Conservation (phyloP, 2,113 vertebrate genomes). For the Pachycephala philippinensis region DNA sequence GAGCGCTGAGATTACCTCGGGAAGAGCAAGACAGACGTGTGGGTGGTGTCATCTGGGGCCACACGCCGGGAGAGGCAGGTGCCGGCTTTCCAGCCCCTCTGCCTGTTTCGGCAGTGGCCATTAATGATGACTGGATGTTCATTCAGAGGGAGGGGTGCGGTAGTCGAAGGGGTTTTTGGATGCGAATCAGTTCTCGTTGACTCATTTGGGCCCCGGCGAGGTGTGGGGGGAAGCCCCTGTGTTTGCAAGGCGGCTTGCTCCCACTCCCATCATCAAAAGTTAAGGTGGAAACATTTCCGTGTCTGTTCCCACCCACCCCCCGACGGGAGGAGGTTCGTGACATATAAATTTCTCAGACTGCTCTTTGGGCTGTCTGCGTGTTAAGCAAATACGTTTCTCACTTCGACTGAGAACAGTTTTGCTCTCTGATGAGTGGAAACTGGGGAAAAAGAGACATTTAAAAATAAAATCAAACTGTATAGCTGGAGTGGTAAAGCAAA, state of each 20-base stretch:
- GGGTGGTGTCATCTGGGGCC: not conserved
- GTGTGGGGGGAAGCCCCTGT: not conserved
- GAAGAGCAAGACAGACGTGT: not conserved
- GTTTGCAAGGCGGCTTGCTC: not conserved
- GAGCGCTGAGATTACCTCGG: not conserved
- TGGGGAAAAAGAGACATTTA: not conserved
- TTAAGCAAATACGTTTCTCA: not conserved
- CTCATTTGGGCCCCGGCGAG: not conserved
- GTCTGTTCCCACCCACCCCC: not conserved
- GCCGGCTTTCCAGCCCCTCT: not conserved
- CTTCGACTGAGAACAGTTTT: not conserved
- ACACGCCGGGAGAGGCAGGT: rapidly evolving
- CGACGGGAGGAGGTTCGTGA: not conserved
- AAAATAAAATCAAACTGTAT: constrained; percentile 34
- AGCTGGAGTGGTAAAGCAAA: constrained; percentile 34
- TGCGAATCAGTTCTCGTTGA: rapidly evolving
- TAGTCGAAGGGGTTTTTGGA: not conserved
- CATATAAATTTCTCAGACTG: not conserved
- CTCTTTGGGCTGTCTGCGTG: not conserved
- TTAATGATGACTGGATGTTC: not conserved
- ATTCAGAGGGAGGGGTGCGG: not conserved
- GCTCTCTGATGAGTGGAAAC: not conserved
- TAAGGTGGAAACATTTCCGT: not conserved
- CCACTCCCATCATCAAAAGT: not conserved
- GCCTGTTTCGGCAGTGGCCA: rapidly evolving